phyloP scores from a whole-genome alignment of 2,797 vertebrate species.

The Silurus aristotelis region DNA sequence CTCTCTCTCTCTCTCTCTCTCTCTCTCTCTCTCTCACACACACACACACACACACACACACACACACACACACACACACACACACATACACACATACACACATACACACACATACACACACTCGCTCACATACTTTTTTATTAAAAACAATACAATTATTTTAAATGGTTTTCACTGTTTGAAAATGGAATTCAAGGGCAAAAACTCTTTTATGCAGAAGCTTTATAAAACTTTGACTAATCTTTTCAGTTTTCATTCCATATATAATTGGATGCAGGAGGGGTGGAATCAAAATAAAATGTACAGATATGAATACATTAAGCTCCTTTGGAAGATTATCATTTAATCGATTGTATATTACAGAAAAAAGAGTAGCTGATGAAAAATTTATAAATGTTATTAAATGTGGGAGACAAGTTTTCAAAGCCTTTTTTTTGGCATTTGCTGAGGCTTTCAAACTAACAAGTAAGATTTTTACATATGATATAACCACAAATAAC shows the following conservation, averaged over 20 bases:
- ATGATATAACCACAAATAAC: constrained; percentile 61
- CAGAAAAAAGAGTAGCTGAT: constrained; percentile 54
- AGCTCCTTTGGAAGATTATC: constrained; percentile 43
- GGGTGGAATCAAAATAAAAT: constrained; percentile 60
- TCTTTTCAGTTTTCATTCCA: constrained; percentile 58
- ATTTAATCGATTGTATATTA: constrained; percentile 60
- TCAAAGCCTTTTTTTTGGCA: constrained; percentile 58
- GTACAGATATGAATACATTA: constrained; percentile 58
- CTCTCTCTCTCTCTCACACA: background rate
- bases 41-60: background rate
- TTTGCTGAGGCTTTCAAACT: constrained; percentile 56
- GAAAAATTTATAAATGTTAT: constrained; percentile 67
- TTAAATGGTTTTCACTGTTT: constrained; percentile 11
- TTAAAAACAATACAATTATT: background rate
- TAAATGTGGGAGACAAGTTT: constrained; percentile 65
- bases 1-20: background rate
- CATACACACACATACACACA: too few relatives aligned
- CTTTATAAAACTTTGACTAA: constrained; percentile 53
- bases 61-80: background rate
- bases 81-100: too few relatives aligned
- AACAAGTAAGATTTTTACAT: constrained; percentile 61
- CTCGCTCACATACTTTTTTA: background rate
- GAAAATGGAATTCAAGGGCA: constrained; percentile 40
- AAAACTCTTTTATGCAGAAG: constrained; percentile 43
- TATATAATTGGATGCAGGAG: constrained; percentile 63